Base-by-base conservation (phyloP, 2,888 invertebrate species). In the Cotesia congregata region DNA sequence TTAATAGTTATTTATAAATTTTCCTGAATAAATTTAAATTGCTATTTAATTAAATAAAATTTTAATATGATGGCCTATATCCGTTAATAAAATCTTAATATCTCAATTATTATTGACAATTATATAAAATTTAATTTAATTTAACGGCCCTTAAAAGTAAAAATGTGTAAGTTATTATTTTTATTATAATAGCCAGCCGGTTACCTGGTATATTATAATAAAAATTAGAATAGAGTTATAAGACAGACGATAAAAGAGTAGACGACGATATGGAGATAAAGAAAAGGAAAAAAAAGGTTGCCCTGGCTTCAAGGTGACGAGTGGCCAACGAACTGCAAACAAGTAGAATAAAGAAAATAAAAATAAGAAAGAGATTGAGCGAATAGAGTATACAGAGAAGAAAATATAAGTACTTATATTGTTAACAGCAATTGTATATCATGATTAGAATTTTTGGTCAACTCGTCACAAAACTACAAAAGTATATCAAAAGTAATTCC, bases 221-320 rank as follows among this genome's bases (percentile, higher is more conserved):
- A 50, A 50, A 50, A 50, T 50, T 62, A 62, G 15, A 62, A 17
- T n/a, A 64, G 39, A 64, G 67, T 41, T 62, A 76, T 69, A 50
- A 67, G 67, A 72, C 69, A 74, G 62, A 74, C 20, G 61, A 74
- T 71, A 61, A 76, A 68, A 50, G 67, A 71, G 70, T 60, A 67
- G 59, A 40, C 67, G 30, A 39, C 9, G 69, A 59, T 9, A 50
- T 68, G 67, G 68, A 65, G 41, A 71, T 72, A 61, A 50, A 64
- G n/a, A 73, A 60, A 72, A 50, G 50, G 0, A 75, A 6, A 41
- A 41, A 20, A 59, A 69, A 60, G 72, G 71, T 74, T 76, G 75
- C 77, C 76, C 78, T 85, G 84, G 83, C 86, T 86, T 86, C 85
- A 85, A 87, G 86, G 87, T 86, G 86, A 87, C 87, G 85, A 86